These are phyloP conservation scores for Eupithecia inturbata DNA, from an alignment of 2,888 invertebrate genomes.

Conservation along the genomic window DNA sequence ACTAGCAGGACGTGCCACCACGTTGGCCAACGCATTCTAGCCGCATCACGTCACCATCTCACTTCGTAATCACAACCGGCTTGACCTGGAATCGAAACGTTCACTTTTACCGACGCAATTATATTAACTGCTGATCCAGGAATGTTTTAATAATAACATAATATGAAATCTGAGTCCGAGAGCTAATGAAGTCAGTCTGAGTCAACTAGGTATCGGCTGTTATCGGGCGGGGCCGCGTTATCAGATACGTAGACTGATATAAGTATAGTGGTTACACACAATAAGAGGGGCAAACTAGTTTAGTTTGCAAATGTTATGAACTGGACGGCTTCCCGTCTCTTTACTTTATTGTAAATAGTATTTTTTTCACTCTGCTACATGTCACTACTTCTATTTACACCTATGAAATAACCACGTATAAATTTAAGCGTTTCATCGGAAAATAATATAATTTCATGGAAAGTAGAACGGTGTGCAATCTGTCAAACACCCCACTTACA, in stretches of 20 bases:
- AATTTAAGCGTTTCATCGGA: neutral
- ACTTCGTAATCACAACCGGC: slow-evolving; percentile 49
- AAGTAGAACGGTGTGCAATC: neutral
- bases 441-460: neutral
- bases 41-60: slow-evolving; percentile 76
- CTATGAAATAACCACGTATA: neutral
- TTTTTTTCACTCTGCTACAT: neutral
- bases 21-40: slow-evolving; percentile 68
- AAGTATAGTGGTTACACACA: slow-evolving; percentile 32
- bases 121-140: neutral
- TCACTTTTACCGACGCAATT: neutral
- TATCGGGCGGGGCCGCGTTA: slow-evolving; percentile 72
- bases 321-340: neutral
- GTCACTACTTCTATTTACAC: neutral
- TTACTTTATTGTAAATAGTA: neutral
- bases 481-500: neutral
- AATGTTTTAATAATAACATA: slow-evolving; percentile 18
- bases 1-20: slow-evolving; percentile 68
- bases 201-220: slow-evolving; percentile 68
- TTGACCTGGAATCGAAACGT: slow-evolving; percentile 50
- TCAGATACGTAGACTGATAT: slow-evolving; percentile 67
- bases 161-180: slow-evolving; percentile 44
- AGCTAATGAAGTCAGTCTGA: slow-evolving; percentile 61
- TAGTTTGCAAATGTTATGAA: slow-evolving; percentile 26
- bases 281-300: slow-evolving; percentile 32